These are phyloP conservation scores for Phaonia tiefii DNA, from an alignment of 2,888 invertebrate genomes.

Conservation along the genomic window DNA sequence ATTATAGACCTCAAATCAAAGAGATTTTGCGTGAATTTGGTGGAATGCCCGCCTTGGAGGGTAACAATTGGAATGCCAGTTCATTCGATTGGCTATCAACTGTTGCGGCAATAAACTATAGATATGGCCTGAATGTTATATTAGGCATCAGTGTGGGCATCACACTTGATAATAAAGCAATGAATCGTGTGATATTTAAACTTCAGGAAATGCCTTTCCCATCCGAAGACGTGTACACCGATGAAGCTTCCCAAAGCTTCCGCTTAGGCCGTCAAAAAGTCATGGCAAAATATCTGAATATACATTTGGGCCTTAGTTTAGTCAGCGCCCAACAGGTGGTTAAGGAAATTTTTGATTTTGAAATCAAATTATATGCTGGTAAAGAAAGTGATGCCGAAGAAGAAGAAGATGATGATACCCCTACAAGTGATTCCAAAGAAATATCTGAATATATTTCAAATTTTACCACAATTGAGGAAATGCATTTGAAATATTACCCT, in stretches of 20 bases:
- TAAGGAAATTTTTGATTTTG: slow-evolving; percentile 72
- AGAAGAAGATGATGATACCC: slow-evolving; percentile 57
- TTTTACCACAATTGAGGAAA: slow-evolving; percentile 65
- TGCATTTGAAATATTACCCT: slow-evolving; percentile 71
- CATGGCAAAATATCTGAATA: slow-evolving; percentile 60
- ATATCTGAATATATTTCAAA: slow-evolving; percentile 57
- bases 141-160: slow-evolving; percentile 68
- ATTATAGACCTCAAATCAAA: slow-evolving; percentile 23
- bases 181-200: slow-evolving; percentile 68
- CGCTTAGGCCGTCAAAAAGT: not conserved
- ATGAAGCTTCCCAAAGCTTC: slow-evolving; percentile 51
- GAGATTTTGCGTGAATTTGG: slow-evolving; percentile 71
- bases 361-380: slow-evolving; percentile 71
- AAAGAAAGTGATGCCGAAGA: slow-evolving; percentile 66
- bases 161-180: slow-evolving; percentile 58
- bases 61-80: slow-evolving; percentile 69
- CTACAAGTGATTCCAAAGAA: slow-evolving; percentile 73
- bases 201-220: slow-evolving; percentile 68
- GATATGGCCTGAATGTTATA: slow-evolving; percentile 69
- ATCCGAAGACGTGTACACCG: slow-evolving; percentile 69
- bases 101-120: slow-evolving; percentile 66
- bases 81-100: slow-evolving; percentile 74
- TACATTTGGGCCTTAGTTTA: slow-evolving; percentile 62
- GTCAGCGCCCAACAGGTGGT: slow-evolving; percentile 69
- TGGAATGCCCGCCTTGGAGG: slow-evolving; percentile 72